These are phyloP conservation scores for Malacosoma neustria DNA, from an alignment of 2,888 invertebrate genomes.

Conservation along the genomic window DNA sequence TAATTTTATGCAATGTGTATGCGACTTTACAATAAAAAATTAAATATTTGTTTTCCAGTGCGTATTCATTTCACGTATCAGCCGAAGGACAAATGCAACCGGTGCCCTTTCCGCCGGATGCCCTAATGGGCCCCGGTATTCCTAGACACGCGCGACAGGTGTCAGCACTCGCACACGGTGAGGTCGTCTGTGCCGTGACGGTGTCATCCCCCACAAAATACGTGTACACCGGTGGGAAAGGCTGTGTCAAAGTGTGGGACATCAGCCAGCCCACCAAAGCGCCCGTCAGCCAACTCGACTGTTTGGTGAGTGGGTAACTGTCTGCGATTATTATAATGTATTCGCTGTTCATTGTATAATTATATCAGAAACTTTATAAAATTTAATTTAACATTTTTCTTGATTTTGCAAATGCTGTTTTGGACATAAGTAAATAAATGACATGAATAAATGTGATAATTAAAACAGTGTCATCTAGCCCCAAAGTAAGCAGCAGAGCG, in stretches of 20 bases:
- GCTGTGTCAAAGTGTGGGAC: constrained; percentile 98
- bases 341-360: constrained; percentile 13
- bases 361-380: constrained; percentile 6
- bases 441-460: too few species aligned
- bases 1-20: too few species aligned
- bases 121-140: constrained; percentile 93
- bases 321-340: constrained; percentile 31
- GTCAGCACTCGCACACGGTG: constrained; percentile 94
- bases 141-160: constrained; percentile 94
- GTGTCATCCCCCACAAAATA: constrained; percentile 95
- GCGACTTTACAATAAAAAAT: too few species aligned
- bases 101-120: constrained; percentile 95
- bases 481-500: too few species aligned
- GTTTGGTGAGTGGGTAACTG: constrained; percentile 82
- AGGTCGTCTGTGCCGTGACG: constrained; percentile 97
- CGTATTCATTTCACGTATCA: constrained; percentile 95
- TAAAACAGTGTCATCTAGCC: too few species aligned
- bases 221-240: constrained; percentile 97
- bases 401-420: too few species aligned
- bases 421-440: too few species aligned
- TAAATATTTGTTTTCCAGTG: constrained; percentile 78
- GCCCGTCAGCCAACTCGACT: constrained; percentile 93
- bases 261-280: constrained; percentile 92
- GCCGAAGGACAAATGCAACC: constrained; percentile 93
- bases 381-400: too few species aligned